Conservation (phyloP, 2,888 invertebrate genomes). For the Thera britannica region DNA sequence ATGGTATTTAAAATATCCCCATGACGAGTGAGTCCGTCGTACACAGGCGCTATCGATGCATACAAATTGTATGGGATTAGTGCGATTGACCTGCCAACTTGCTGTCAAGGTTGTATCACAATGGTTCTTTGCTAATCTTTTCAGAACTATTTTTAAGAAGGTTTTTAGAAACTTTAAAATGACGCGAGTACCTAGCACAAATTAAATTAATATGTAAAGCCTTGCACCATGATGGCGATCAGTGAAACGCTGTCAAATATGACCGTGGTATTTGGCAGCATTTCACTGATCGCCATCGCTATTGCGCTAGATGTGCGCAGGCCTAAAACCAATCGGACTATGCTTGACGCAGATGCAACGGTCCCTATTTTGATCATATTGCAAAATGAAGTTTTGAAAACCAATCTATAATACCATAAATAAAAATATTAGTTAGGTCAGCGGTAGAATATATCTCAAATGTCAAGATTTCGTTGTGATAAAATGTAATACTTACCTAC, state of each 20-base stretch:
- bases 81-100: slow-evolving; percentile 55
- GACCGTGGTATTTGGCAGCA: no score
- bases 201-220: no score
- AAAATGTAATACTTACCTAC: slow-evolving; percentile 13
- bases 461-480: slow-evolving; percentile 37
- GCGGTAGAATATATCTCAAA: slow-evolving; percentile 21
- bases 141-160: not conserved
- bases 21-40: slow-evolving; percentile 17
- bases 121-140: slow-evolving; percentile 22
- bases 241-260: no score
- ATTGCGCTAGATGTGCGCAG: no score
- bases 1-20: slow-evolving; percentile 47
- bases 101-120: slow-evolving; percentile 49
- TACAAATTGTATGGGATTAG: slow-evolving; percentile 42
- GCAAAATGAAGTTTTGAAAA: not conserved
- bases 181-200: no score
- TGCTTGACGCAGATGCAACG: no score
- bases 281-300: no score
- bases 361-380: no score
- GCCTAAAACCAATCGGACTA: no score
- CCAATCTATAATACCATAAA: not conserved
- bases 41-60: slow-evolving; percentile 41
- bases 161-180: not conserved
- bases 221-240: no score
- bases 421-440: not conserved